Evolutionary conservation across 2,888 invertebrate species (phyloP).

Genomic region (Drosophila differens): DNA sequence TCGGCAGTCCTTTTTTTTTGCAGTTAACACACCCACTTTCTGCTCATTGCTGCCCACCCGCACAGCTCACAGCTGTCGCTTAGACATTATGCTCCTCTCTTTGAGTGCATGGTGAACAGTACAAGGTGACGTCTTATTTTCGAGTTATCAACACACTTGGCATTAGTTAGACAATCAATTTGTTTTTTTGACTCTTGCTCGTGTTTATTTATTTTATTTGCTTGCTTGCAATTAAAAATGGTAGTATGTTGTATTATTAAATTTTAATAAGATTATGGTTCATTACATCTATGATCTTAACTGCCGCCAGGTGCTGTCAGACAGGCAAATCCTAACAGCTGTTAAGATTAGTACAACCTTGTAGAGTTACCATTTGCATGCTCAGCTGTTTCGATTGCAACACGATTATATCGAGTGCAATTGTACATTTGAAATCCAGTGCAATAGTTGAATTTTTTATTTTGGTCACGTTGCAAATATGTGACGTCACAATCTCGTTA

Average conservation of each 20-base stretch:
- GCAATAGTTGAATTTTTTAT: not conserved
- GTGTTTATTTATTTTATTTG: not conserved
- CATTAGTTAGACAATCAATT: not conserved
- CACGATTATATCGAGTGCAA: not conserved
- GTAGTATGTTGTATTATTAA: not conserved
- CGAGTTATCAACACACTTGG: not conserved
- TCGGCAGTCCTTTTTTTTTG: slow-evolving; percentile 15
- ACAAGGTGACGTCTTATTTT: not conserved
- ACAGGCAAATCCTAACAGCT: not conserved
- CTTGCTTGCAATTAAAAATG: not conserved
- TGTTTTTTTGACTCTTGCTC: not conserved
- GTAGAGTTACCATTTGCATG: not conserved
- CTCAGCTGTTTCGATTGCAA: slow-evolving; percentile 34
- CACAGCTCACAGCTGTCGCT: slow-evolving; percentile 72
- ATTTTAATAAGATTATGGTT: no score
- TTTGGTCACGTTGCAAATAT: not conserved
- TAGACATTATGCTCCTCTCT: slow-evolving; percentile 15
- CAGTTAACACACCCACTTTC: slow-evolving; percentile 70
- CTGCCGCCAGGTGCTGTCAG: not conserved
- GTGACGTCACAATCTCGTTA: slow-evolving; percentile 9
- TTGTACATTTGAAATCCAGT: not conserved
- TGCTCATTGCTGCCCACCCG: slow-evolving; percentile 46
- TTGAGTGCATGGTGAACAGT: not conserved
- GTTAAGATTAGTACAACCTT: not conserved
- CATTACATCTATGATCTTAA: not conserved